Evolutionary conservation across 2,888 invertebrate species (phyloP), one percentile per base, ranked within the genome.

Genomic region (Cantharis rufa): DNA sequence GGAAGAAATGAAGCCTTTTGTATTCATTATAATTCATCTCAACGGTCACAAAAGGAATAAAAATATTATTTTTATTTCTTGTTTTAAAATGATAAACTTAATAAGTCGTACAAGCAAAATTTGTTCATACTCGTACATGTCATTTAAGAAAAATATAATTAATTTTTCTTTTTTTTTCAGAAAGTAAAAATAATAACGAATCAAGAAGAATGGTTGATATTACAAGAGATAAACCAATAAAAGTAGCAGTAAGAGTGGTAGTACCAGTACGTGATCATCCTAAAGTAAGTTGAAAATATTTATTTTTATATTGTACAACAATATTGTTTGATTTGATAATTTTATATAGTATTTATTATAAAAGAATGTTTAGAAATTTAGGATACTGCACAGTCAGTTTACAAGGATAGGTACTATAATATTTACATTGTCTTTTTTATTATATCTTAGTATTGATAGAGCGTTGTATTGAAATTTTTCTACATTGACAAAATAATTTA

Each of bases 221-320:
- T 85, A 95, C 95, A 63, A 90, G 95, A 83, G 96, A 96, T 89
- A 95, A 95, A 86, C 95, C 95, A 61, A 94, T 96, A 83, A 95
- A 95, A 89, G 94, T 96, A 82, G 94, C 95, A 83, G 95, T 96
- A 80, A 91, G 95, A 84, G 96, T 96, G 75, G 93, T 95, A 78
- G 95, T 96, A 74, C 96, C 96, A 10, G 95, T 95, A 73, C 90
- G 95, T 80, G 96, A 96, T 88, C 95, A 96, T 88, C 96, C 96
- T 70, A 96, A 95, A 91, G 94, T 94, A 86, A 90, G 88, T 66
- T 9, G 7, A 48, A 1, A 48, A n/a, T 48, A 7, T 48, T 48
- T 48, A 48, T 48, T 13, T 32, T 5, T 48, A 7, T n/a, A 48
- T n/a, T 32, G 11, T 32, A 32, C 13, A 32, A 11, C 32, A 21